These are phyloP conservation scores for Leptosomus discolor DNA, from an alignment of 2,113 vertebrate species.

Conservation along the genomic window DNA sequence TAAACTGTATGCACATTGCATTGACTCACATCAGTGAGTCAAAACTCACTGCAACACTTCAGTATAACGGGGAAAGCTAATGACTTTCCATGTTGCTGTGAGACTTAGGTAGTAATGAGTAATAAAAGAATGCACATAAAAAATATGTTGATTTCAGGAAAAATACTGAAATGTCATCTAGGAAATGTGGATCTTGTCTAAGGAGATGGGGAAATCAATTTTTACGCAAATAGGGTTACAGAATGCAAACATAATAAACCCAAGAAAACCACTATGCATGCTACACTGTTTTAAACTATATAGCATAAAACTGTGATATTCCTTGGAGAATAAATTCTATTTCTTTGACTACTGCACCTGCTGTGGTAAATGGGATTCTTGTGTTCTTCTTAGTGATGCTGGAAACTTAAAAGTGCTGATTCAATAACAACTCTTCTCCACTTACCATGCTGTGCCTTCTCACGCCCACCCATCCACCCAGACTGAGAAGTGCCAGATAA, in stretches of 20 bases:
- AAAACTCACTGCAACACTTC: neutral
- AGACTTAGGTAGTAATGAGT: neutral
- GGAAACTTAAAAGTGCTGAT: neutral
- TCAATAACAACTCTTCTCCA: neutral
- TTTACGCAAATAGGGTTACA: neutral
- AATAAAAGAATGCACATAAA: neutral
- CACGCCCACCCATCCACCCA: neutral
- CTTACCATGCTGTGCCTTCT: neutral
- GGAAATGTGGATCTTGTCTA: neutral
- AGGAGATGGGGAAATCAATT: neutral
- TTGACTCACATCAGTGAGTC: neutral
- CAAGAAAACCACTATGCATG: neutral
- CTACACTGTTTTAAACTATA: neutral
- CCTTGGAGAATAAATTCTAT: neutral
- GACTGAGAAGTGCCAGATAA: neutral
- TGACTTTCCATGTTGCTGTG: neutral
- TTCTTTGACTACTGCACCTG: neutral
- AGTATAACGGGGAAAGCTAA: neutral
- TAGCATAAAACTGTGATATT: neutral
- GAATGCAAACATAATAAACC: neutral
- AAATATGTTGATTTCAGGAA: neutral
- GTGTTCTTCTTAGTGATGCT: neutral
- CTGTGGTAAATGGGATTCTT: neutral
- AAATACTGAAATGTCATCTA: neutral
- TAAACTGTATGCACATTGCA: neutral